Base-by-base conservation (phyloP, 2,888 invertebrate species). In the Caenorhabditis afra region DNA sequence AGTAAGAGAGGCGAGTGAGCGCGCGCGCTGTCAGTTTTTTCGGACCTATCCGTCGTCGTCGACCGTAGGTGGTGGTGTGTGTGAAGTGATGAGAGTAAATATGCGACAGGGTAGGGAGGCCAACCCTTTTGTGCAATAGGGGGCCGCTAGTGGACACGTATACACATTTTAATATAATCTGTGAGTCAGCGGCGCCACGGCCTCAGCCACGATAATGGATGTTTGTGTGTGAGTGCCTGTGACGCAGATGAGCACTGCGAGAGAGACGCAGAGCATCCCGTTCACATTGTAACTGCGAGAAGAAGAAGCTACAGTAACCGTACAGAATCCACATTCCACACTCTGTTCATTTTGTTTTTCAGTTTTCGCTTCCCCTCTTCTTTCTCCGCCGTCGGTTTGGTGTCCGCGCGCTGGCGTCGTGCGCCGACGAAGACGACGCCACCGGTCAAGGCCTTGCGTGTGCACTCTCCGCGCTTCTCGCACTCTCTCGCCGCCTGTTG, bases 391-490 rank as follows among this genome's bases (percentile, higher is more conserved):
- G n/a, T 47, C 16, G 41, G 18, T 39, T 10, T 20, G 22, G 39
- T 29, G 35, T 37, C 47, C 47, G 45, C 45, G 35, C 66, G 39
- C 47, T 49, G 57, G 45, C 66, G 53, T 23, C 57, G 67, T 68
- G 57, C 58, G 58, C 55, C 57, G 66, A 49, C 59, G 39, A 49
- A 50, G 58, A 35, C 47, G 66, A 49, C 59, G 39, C 29, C 66
- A 39, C 66, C 57, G 68, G 68, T 68, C 68, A 68, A 68, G 68
- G 68, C 62, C 50, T 16, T 39, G 16, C 11, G 29, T 50, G 20
- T 37, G 18, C 20, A 29, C 55, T 22, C 64, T 73, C 49, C 39
- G 23, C 2, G 1, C 39, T 41, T 29, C 39, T 1, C 35, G 12
- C n/a, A 14, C 23, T 37, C 16, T 44, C 22, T 61, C 22, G 7